phyloP scores from a whole-genome alignment of 2,113 vertebrate species.

The Macrotus californicus region DNA sequence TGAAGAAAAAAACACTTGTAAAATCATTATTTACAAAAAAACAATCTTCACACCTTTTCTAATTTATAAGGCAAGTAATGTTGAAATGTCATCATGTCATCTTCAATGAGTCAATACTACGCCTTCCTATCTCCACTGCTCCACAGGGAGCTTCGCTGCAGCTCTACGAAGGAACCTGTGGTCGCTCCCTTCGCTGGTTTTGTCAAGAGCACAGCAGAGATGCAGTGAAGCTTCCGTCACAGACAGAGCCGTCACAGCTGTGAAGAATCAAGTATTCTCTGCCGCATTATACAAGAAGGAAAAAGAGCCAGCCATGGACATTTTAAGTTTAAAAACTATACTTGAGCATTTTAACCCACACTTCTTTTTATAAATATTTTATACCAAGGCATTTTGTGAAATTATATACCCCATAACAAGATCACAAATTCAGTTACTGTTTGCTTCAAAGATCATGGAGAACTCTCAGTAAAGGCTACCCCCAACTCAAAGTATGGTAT shows the following conservation, averaged over 20 bases:
- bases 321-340: conserved; percentile 76
- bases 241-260: conserved; percentile 72
- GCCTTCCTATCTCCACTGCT: conserved; percentile 71
- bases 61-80: conserved; percentile 86
- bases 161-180: conserved; percentile 58
- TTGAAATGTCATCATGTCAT: conserved; percentile 78
- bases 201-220: conserved; percentile 70
- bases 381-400: conserved; percentile 63
- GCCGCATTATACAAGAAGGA: conserved; percentile 72
- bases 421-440: conserved; percentile 6
- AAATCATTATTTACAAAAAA: conserved; percentile 84
- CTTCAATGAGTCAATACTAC: conserved; percentile 75
- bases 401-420: conserved; percentile 33
- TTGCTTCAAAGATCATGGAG: background rate
- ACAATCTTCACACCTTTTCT: conserved; percentile 76
- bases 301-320: conserved; percentile 69
- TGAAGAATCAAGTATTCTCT: conserved; percentile 63
- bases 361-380: conserved; percentile 76
- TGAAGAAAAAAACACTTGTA: conserved; percentile 77
- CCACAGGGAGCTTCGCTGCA: conserved; percentile 69
- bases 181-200: conserved; percentile 32
- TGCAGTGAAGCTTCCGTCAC: conserved; percentile 74
- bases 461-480: background rate
- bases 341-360: conserved; percentile 75
- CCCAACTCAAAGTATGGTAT: background rate